A percentile compares a stretch with the other conserved stretches of the same genome.
Conservation (phyloP, 2,113 vertebrate genomes). For the Sitta europaea region DNA sequence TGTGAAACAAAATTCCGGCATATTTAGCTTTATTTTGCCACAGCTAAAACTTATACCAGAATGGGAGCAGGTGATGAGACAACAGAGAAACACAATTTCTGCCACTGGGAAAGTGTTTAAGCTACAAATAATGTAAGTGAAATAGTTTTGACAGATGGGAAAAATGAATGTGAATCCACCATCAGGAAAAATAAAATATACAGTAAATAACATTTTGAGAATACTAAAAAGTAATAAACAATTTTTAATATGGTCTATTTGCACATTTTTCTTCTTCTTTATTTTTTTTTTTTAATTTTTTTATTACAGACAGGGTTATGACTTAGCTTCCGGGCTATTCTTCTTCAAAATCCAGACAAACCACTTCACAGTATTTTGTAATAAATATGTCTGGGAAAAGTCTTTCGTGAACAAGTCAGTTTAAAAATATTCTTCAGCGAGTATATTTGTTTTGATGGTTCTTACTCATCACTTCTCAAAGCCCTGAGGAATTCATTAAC, state of each 20-base stretch:
- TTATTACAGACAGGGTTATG: not conserved
- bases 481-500: not conserved
- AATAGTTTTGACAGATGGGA: not conserved
- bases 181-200: not conserved
- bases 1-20: not conserved
- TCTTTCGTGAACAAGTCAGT: not conserved
- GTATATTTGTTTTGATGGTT: slow-evolving; percentile 12
- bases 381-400: not conserved
- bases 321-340: not conserved
- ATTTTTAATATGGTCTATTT: not conserved
- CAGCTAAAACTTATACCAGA: not conserved
- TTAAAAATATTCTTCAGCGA: not conserved
- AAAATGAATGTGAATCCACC: not conserved
- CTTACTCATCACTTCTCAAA: not conserved
- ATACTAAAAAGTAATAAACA: not conserved
- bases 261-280: not conserved
- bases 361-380: not conserved
- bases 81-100: not conserved
- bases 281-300: not conserved
- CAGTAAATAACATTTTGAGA: not conserved
- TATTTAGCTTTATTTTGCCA: not conserved
- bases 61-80: not conserved
- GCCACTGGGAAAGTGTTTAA: not conserved
- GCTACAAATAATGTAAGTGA: not conserved
- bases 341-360: slow-evolving; percentile 5